These are phyloP conservation scores for Encarsia formosa DNA, from an alignment of 2,888 invertebrate genomes.

Conservation along the genomic window DNA sequence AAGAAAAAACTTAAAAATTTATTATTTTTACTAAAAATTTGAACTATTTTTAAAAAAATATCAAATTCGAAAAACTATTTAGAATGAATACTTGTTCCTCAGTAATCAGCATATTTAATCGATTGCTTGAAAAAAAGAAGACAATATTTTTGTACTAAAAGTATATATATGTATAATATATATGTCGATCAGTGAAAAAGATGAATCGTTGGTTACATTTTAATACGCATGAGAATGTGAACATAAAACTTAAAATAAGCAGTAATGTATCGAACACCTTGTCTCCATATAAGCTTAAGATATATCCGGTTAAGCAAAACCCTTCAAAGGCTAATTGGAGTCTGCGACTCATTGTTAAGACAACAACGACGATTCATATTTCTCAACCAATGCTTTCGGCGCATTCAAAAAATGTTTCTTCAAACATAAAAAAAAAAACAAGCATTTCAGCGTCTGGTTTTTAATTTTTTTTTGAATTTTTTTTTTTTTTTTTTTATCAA, in stretches of 20 bases:
- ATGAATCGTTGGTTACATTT: conserved; percentile 29
- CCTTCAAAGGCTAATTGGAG: conserved; percentile 25
- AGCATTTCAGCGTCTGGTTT: conserved; percentile 23
- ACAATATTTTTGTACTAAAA: conserved; percentile 25
- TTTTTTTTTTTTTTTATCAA: not conserved
- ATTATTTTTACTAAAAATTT: conserved; percentile 1
- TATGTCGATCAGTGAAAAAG: conserved; percentile 26
- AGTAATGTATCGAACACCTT: conserved; percentile 30
- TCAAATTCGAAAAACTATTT: conserved; percentile 12
- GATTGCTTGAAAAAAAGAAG: conserved; percentile 18
- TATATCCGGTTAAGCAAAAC: conserved; percentile 23
- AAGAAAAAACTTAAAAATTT: conserved; percentile 9
- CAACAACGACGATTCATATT: conserved; percentile 29
- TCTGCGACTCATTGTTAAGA: conserved; percentile 26
- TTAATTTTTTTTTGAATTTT: conserved; percentile 10
- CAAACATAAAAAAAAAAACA: conserved; percentile 28
- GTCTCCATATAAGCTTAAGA: conserved; percentile 28
- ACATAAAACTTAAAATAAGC: conserved; percentile 28
- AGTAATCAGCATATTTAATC: conserved; percentile 20
- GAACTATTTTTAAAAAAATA: conserved; percentile 1
- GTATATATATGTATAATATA: conserved; percentile 20
- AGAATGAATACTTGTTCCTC: conserved; percentile 21
- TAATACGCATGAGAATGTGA: conserved; percentile 20
- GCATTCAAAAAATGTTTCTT: conserved; percentile 17
- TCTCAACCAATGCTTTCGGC: conserved; percentile 29